Evolutionary conservation across 2,888 invertebrate genomes (phyloP).

Genomic region (Acronicta psi): DNA sequence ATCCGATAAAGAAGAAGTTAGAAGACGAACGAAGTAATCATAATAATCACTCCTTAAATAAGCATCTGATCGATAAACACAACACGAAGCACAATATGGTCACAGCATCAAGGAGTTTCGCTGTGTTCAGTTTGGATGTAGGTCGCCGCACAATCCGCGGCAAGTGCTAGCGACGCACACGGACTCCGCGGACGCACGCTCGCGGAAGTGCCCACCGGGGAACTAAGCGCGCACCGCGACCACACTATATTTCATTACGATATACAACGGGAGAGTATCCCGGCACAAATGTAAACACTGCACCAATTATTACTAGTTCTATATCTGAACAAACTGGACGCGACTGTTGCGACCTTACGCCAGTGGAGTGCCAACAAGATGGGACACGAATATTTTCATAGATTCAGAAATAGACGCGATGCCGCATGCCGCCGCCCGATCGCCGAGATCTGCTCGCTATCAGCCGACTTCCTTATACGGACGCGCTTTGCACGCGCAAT

Average conservation of each 20-base stretch:
- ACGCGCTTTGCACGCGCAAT: slow-evolving; percentile 2
- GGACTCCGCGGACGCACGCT: slow-evolving; percentile 56
- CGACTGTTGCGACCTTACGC: slow-evolving; percentile 51
- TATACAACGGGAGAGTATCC: slow-evolving; percentile 38
- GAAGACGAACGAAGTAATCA: too few relatives aligned
- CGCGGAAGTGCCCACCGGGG: slow-evolving; percentile 60
- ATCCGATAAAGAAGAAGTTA: too few relatives aligned
- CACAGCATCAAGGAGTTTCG: too few relatives aligned
- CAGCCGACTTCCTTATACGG: slow-evolving; percentile 48
- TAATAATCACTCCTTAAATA: too few relatives aligned
- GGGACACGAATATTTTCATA: slow-evolving; percentile 80
- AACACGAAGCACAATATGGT: too few relatives aligned
- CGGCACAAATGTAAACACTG: slow-evolving; percentile 28
- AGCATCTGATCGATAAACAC: too few relatives aligned
- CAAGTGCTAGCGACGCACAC: slow-evolving; percentile 19
- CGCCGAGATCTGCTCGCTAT: slow-evolving; percentile 33
- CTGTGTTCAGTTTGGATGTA: too few relatives aligned
- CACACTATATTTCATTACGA: slow-evolving; percentile 58
- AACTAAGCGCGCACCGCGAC: slow-evolving; percentile 55
- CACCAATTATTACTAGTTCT: slow-evolving; percentile 22
- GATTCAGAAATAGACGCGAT: slow-evolving; percentile 74
- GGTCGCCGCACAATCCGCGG: slow-evolving; percentile 9
- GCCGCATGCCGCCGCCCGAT: slow-evolving; percentile 45
- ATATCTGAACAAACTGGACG: slow-evolving; percentile 30
- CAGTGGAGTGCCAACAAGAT: slow-evolving; percentile 61